A percentile compares a stretch with the other conserved stretches of the same genome.
These are phyloP conservation scores for Riparia riparia DNA, from an alignment of 2,113 vertebrate genomes.

Conservation along the genomic window DNA sequence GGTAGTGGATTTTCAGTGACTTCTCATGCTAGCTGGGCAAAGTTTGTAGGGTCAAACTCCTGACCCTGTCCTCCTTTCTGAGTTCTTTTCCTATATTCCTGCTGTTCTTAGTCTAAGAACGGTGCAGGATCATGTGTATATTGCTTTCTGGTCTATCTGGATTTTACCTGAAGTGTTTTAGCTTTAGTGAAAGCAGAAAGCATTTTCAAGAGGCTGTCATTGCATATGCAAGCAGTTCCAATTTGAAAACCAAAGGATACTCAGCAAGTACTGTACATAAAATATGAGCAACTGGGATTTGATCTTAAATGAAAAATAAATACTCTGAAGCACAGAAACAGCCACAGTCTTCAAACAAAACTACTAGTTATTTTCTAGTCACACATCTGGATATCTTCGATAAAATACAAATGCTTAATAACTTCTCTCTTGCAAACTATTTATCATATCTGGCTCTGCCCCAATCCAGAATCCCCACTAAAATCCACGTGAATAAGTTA, in stretches of 20 bases:
- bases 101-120: neutral
- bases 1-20: constrained; percentile 29
- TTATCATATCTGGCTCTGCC: neutral
- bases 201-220: neutral
- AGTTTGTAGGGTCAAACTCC: constrained; percentile 61
- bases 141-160: neutral
- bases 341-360: neutral
- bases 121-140: neutral
- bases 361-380: neutral
- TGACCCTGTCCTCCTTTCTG: constrained; percentile 44
- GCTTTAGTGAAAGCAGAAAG: neutral
- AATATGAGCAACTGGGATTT: neutral
- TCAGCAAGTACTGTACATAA: neutral
- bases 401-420: neutral
- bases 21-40: constrained; percentile 70
- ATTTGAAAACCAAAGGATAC: neutral
- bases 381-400: neutral
- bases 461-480: neutral
- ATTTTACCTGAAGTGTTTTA: neutral
- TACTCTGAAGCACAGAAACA: neutral
- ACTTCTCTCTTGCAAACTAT: neutral
- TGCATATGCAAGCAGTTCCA: neutral
- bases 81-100: neutral
- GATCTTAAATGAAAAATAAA: neutral
- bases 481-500: neutral